Conservation (phyloP, 2,888 invertebrate species). For the Tinea semifulvella region DNA sequence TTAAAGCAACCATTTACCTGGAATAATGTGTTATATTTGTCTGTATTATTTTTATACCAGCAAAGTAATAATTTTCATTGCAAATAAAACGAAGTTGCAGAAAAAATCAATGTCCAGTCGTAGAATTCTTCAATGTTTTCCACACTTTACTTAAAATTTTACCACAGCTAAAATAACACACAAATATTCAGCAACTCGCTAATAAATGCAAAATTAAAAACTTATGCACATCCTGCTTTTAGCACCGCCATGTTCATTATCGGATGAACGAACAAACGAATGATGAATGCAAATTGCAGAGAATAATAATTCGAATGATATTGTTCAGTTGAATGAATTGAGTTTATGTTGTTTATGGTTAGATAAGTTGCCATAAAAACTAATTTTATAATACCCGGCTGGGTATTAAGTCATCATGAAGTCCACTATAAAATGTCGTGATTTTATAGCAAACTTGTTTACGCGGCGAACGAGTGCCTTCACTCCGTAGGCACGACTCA, state of each 20-base stretch:
- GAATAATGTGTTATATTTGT: slow-evolving; percentile 51
- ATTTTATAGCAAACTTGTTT: too few relatives aligned
- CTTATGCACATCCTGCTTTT: slow-evolving; percentile 56
- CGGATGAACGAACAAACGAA: slow-evolving; percentile 7
- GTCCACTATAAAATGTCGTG: too few relatives aligned
- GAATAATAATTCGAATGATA: background rate
- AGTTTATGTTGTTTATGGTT: background rate
- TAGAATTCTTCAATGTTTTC: slow-evolving; percentile 3
- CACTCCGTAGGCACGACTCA: too few relatives aligned
- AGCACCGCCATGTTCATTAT: slow-evolving; percentile 37
- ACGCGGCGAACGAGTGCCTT: too few relatives aligned
- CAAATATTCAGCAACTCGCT: slow-evolving; percentile 23
- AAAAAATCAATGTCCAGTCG: background rate
- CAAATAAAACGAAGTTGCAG: slow-evolving; percentile 28
- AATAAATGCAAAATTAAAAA: slow-evolving; percentile 51
- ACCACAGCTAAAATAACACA: slow-evolving; percentile 7
- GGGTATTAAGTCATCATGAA: too few relatives aligned
- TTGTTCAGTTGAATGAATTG: background rate
- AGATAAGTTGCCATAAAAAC: too few relatives aligned
- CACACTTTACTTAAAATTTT: slow-evolving; percentile 1
- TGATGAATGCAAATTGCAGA: background rate
- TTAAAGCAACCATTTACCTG: slow-evolving; percentile 52
- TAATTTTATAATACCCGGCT: too few relatives aligned
- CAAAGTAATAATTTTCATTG: slow-evolving; percentile 62
- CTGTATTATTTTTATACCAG: slow-evolving; percentile 66